These are phyloP conservation scores for Pristis pectinata DNA, from an alignment of 2,797 vertebrate genomes.

Conservation along the genomic window DNA sequence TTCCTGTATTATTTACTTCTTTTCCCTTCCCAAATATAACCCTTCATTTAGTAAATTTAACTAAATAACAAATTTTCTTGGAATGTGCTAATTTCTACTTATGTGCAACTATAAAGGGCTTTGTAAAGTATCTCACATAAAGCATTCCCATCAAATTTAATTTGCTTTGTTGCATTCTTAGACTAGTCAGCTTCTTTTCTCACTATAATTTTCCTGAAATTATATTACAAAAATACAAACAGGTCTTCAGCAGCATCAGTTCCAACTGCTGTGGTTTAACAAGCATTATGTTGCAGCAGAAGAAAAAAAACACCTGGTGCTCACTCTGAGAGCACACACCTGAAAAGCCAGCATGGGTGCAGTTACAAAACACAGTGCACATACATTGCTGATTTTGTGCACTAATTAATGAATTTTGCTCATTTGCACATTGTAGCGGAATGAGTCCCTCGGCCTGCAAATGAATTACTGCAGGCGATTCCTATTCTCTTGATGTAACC, in stretches of 20 bases:
- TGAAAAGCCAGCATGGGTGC: neutral
- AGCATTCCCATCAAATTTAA: neutral
- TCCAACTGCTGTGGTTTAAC: neutral
- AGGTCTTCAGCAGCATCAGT: neutral
- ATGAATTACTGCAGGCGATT: constrained; percentile 31
- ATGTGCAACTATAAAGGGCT: neutral
- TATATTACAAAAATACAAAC: neutral
- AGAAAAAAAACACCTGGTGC: constrained; percentile 10
- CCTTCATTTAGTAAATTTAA: neutral
- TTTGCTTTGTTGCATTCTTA: neutral
- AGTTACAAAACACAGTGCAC: neutral
- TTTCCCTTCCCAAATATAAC: neutral
- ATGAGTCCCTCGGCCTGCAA: constrained; percentile 16
- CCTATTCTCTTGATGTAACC: constrained; percentile 19
- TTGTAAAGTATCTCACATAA: neutral
- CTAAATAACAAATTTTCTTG: neutral
- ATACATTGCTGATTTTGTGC: neutral
- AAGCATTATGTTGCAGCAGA: neutral
- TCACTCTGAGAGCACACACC: constrained; percentile 13
- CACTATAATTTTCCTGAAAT: neutral
- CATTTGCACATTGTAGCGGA: constrained; percentile 21
- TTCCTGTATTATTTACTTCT: neutral
- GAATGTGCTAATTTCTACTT: neutral
- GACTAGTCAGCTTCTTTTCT: neutral
- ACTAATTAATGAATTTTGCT: constrained; percentile 30